Evolutionary conservation across 1,140 invertebrate genomes (phyloP).

Genomic region (Acromyrmex heyeri): DNA sequence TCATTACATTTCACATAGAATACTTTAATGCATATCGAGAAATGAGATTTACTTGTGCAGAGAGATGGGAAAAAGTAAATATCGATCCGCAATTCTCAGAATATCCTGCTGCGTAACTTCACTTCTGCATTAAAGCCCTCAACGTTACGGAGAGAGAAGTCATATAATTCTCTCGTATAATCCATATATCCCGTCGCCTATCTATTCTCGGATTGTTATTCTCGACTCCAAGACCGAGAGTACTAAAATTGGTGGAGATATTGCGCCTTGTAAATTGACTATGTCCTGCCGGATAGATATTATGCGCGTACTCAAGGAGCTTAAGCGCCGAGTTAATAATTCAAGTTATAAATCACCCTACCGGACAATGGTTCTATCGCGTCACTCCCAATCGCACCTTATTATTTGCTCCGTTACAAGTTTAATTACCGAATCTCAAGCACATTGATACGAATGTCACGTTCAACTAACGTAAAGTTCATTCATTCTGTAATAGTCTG

Average conservation of each 20-base stretch:
- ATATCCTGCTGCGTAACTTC: constrained; percentile 31
- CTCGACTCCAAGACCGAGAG: constrained; percentile 42
- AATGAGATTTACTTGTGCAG: constrained; percentile 52
- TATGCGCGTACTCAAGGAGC: constrained; percentile 70
- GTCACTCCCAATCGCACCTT: constrained; percentile 27
- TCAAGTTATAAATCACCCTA: constrained; percentile 68
- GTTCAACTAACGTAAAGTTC: background rate
- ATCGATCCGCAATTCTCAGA: constrained; percentile 59
- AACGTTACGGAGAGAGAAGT: constrained; percentile 65
- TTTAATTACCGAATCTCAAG: constrained; percentile 34
- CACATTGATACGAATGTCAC: background rate
- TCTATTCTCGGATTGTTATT: constrained; percentile 75
- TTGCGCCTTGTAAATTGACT: constrained; percentile 74
- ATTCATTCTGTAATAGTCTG: background rate
- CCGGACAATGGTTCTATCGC: constrained; percentile 15
- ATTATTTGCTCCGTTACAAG: constrained; percentile 46
- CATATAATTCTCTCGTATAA: constrained; percentile 74
- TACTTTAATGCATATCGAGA: background rate
- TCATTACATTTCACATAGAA: constrained; percentile 1
- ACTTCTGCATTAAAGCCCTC: constrained; percentile 67
- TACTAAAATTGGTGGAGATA: constrained; percentile 72
- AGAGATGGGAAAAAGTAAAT: constrained; percentile 60
- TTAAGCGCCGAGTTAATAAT: constrained; percentile 73
- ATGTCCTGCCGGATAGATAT: constrained; percentile 64
- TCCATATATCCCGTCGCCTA: constrained; percentile 72